A percentile compares a stretch with the other conserved stretches of the same genome.
Evolutionary conservation across 2,113 vertebrate genomes (phyloP).

Genomic region (Archocentrus centrarchus): DNA sequence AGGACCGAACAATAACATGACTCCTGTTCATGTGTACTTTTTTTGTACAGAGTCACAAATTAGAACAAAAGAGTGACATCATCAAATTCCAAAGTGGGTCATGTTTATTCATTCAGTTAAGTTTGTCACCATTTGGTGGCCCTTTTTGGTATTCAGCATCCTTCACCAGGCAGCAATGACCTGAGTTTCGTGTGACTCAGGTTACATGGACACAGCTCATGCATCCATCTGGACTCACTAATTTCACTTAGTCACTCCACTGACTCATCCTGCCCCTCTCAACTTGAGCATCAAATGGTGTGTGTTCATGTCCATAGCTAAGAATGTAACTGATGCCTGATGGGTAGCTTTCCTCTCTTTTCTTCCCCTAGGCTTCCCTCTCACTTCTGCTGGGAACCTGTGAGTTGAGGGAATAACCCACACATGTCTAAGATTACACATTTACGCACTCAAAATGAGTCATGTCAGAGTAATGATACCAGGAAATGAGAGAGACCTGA

Average conservation of each 20-base stretch:
- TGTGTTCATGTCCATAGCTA: not conserved
- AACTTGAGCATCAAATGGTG: not conserved
- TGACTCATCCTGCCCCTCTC: constrained; percentile 21
- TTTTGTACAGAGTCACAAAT: not conserved
- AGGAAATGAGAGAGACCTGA: not conserved
- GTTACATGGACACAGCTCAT: not conserved
- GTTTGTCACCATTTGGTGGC: not conserved
- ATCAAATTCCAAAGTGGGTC: not conserved
- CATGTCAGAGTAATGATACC: constrained; percentile 11
- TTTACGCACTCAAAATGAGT: constrained; percentile 11
- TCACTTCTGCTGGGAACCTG: constrained; percentile 57
- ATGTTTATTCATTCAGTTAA: not conserved
- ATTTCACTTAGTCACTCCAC: not conserved
- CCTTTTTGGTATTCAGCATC: not conserved
- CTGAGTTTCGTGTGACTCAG: not conserved
- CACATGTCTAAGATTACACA: constrained; percentile 7
- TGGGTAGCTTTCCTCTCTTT: not conserved
- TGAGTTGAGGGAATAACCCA: constrained; percentile 34
- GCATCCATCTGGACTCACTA: not conserved
- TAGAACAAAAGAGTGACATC: not conserved
- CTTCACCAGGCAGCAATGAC: not conserved
- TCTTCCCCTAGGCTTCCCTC: not conserved
- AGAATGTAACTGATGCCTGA: not conserved
- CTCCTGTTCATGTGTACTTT: not conserved
- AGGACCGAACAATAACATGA: not conserved